Percentiles rank a stretch among this genome's conserved stretches.
Conservation (phyloP, 2,888 invertebrate species). For the Drosophila meridiana region DNA sequence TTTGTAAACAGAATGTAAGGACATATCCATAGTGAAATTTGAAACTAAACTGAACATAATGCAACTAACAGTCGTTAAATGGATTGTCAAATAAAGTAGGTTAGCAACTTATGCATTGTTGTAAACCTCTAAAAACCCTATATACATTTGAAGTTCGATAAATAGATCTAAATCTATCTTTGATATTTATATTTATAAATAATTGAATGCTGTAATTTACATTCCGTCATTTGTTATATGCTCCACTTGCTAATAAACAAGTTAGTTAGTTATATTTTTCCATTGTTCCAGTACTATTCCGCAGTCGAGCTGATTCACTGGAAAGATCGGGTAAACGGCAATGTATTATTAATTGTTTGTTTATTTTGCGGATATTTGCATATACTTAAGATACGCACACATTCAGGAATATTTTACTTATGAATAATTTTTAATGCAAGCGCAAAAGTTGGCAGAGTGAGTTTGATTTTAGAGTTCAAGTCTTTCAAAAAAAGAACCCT, state of each 20-base stretch:
- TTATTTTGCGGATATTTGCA: background rate
- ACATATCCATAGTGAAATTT: too few relatives aligned
- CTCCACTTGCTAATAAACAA: background rate
- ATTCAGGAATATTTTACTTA: background rate
- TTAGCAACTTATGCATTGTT: too few relatives aligned
- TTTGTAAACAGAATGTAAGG: too few relatives aligned
- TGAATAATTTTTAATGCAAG: too few relatives aligned
- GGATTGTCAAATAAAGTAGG: too few relatives aligned
- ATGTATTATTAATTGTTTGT: background rate
- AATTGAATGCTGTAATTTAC: background rate
- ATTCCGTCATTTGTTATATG: background rate
- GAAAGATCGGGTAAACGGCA: background rate
- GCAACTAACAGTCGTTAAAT: too few relatives aligned
- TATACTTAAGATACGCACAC: background rate
- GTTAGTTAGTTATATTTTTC: background rate
- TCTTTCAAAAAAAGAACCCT: background rate
- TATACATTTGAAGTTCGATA: too few relatives aligned
- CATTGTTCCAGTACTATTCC: background rate
- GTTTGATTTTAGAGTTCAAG: background rate
- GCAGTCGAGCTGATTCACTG: background rate
- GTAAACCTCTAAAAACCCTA: too few relatives aligned
- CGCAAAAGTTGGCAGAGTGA: background rate
- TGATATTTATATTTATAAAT: background rate
- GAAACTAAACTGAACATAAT: too few relatives aligned
- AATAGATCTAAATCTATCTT: too few relatives aligned